Evolutionary conservation across 2,888 invertebrate genomes (phyloP), one percentile per base, ranked within the genome.

Genomic region (Bombylius major): DNA sequence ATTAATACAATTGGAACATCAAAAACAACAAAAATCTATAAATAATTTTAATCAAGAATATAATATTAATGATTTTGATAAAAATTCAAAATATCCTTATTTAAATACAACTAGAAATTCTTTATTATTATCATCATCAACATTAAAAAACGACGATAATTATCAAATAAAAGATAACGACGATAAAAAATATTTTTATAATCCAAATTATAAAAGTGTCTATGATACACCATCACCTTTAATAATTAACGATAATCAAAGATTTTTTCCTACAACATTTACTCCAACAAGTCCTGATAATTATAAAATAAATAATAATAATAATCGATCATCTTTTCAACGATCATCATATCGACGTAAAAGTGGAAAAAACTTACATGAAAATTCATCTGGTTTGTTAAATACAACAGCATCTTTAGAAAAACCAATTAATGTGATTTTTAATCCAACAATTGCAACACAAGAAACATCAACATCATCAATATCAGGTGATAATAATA

Each of bases 161-260:
- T 9, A 39, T 39, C 39, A 39, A 39, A 39, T 9, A 39, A 39
- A 39, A 39, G 7, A 9, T 9, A 39, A 39, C 11, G 39, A 72
- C 63, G 71, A 72, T 58, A 70, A 23, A 2, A 23, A 23, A 23
- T 23, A 23, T 23, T 23, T 2, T 23, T 23, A 2, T 23, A 23
- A 23, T 23, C 3, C 23, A 23, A 23, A 71, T 53, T 73, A 73
- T 64, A 67, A 66, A 51, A 72, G 72, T 62, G 72, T 73, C 11
- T 73, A 73, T 55, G 65, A 62, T 9, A 70, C 71, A n/a, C 67
- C 72, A 52, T 70, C 72, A 8, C 68, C 70, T 54, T 58, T 73
- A 53, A 66, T 71, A 54, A 57, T 54, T 31, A 69, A 62, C 56
- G 68, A 70, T 53, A 58, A 46, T 47, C 58, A 60, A 46, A 70